Conservation (phyloP, 2,113 vertebrate genomes). For the Origma solitaria region DNA sequence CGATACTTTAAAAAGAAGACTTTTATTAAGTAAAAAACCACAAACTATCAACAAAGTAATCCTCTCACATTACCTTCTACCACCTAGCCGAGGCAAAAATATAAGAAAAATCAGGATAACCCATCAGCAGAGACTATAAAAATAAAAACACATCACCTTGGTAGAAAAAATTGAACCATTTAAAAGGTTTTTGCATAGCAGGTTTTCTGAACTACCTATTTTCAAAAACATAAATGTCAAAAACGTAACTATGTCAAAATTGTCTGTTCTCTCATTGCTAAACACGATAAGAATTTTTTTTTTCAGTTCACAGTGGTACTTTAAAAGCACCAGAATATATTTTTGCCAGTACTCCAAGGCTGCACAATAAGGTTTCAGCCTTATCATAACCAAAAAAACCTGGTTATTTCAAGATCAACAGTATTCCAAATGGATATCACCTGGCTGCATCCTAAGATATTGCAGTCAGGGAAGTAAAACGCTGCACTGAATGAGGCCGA, state of each 20-base stretch:
- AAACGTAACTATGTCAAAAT: neutral
- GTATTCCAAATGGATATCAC: neutral
- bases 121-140: neutral
- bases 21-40: neutral
- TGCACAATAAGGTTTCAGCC: neutral
- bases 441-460: neutral
- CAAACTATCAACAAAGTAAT: neutral
- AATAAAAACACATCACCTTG: neutral
- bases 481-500: rapidly evolving
- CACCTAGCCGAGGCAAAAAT: neutral
- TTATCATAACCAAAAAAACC: neutral
- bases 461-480: neutral
- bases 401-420: neutral
- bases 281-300: neutral
- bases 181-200: neutral
- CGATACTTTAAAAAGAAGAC: neutral
- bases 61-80: neutral
- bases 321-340: neutral
- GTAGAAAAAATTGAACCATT: neutral
- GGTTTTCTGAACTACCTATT: neutral
- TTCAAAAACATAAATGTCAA: neutral
- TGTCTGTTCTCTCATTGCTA: neutral
- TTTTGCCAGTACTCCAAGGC: neutral
- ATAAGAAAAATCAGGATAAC: neutral
- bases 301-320: neutral